Percentiles rank a stretch among this genome's conserved stretches.
These are phyloP conservation scores for Dendrophyllia cribrosa DNA, from an alignment of 64 coral and sea anemone genomes.

Conservation along the genomic window DNA sequence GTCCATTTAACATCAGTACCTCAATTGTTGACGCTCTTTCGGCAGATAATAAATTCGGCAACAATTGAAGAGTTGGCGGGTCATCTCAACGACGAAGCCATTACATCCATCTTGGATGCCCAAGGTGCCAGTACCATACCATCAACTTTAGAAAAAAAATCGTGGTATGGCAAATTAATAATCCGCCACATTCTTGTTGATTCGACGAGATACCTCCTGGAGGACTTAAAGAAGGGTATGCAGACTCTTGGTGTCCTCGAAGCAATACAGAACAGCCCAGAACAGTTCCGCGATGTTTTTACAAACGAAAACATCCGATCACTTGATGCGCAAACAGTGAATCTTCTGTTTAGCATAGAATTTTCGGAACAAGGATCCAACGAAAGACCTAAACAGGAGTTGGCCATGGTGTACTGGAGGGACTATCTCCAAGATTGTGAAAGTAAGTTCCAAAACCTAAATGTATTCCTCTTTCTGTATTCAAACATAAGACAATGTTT, in stretches of 20 bases:
- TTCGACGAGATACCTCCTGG: conserved; percentile 21
- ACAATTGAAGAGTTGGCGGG: conserved; percentile 14
- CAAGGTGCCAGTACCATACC: conserved; percentile 10
- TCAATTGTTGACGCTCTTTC: too few relatives aligned
- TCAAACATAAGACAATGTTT: background rate
- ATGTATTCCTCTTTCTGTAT: too few relatives aligned
- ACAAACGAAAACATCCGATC: background rate
- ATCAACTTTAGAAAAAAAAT: background rate
- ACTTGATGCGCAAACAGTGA: conserved; percentile 47
- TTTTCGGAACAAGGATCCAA: conserved; percentile 72
- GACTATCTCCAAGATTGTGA: conserved; percentile 79
- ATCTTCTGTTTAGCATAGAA: conserved; percentile 21
- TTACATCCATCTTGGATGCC: conserved; percentile 27
- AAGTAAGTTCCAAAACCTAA: conserved; percentile 44
- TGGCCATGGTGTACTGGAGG: conserved; percentile 41
- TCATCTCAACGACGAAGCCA: background rate
- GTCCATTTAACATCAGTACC: too few relatives aligned
- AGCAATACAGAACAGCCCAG: background rate
- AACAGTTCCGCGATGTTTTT: background rate
- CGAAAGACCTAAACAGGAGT: conserved; percentile 26
- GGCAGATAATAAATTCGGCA: conserved; percentile 20
- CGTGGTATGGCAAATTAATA: background rate
- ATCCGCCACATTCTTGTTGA: conserved; percentile 38
- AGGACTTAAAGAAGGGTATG: conserved; percentile 35
- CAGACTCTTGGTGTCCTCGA: conserved; percentile 43